A percentile compares a stretch with the other conserved stretches of the same genome.
Conservation (phyloP, 2,113 vertebrate species). For the Fregata magnificens region DNA sequence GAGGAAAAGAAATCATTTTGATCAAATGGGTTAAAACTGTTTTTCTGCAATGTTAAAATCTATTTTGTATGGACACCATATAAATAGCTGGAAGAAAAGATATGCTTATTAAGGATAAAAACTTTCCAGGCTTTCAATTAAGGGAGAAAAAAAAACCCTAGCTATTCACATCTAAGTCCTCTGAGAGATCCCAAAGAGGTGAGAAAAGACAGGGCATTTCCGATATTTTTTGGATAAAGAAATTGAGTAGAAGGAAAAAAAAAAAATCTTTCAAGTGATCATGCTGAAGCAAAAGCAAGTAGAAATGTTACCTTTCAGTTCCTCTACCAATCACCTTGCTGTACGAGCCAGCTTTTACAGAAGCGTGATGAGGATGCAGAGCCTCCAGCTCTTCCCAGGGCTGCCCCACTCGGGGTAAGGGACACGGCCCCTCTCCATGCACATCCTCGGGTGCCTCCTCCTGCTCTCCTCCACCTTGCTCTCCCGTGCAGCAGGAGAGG, state of each 20-base stretch:
- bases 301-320: not conserved
- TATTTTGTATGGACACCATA: not conserved
- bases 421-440: accelerated
- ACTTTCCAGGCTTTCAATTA: not conserved
- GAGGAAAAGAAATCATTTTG: not conserved
- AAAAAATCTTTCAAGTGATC: not conserved
- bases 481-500: not conserved
- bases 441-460: accelerated
- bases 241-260: not conserved
- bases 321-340: not conserved
- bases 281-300: not conserved
- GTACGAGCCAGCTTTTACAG: not conserved
- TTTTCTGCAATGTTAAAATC: not conserved
- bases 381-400: not conserved
- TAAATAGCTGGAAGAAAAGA: not conserved
- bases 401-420: not conserved
- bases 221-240: not conserved
- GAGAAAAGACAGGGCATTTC: not conserved
- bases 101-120: not conserved
- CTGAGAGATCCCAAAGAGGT: not conserved
- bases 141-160: accelerated
- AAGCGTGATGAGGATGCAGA: not conserved
- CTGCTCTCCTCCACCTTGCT: not conserved
- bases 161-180: not conserved
- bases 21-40: not conserved